phyloP scores from a whole-genome alignment of 53 echinoderm and acorn worm species.

The Arbacia lixula region DNA sequence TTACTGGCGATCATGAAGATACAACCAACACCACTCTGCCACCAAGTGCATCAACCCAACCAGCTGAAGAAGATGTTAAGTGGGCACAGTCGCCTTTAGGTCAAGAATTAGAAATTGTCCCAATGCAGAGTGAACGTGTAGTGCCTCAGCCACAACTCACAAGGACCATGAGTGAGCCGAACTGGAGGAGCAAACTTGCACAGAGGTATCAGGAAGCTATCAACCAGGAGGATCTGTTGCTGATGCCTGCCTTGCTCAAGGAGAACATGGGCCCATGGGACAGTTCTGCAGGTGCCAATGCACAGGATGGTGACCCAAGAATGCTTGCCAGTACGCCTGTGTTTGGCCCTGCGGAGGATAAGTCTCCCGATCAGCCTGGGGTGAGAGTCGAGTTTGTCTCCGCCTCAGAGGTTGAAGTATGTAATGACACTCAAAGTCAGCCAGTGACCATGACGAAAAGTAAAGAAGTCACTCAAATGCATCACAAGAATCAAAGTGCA shows the following conservation, averaged over 20 bases:
- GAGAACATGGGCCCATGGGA: conserved; percentile 9
- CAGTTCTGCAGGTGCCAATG: neutral
- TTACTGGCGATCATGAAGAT: neutral
- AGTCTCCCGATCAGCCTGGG: neutral
- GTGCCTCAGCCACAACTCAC: conserved; percentile 2
- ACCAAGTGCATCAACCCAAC: neutral
- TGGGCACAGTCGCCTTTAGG: too few relatives aligned
- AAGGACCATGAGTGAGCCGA: conserved; percentile 18
- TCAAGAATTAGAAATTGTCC: neutral
- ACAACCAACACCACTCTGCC: neutral
- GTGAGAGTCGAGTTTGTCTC: neutral
- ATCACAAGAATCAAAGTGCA: neutral
- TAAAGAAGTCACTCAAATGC: too few relatives aligned
- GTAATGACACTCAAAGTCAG: neutral
- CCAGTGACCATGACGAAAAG: neutral
- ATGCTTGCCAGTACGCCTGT: neutral
- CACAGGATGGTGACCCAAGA: neutral
- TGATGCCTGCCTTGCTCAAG: conserved; percentile 45
- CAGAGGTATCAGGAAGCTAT: neutral
- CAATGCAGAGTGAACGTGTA: neutral
- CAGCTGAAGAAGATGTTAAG: neutral
- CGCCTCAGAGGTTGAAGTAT: conserved; percentile 12
- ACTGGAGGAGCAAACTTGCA: conserved; percentile 30
- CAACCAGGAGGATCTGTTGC: conserved; percentile 32
- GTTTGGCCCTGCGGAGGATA: neutral